Conservation (phyloP, 2,888 invertebrate species). For the Saturnia japonica region DNA sequence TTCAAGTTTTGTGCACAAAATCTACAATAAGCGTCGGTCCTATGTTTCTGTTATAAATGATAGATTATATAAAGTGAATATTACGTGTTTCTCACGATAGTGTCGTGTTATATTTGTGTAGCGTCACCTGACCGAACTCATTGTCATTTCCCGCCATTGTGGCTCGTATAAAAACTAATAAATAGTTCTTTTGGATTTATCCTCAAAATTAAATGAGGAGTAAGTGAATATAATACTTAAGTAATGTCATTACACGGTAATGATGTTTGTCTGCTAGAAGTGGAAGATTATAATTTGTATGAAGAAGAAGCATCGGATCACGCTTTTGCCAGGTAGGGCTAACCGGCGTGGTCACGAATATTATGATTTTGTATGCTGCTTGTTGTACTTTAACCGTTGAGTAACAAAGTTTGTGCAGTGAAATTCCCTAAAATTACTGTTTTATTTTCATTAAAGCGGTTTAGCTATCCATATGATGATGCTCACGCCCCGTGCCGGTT, state of each 20-base stretch:
- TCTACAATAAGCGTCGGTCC: conserved; percentile 40
- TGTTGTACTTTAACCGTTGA: conserved; percentile 14
- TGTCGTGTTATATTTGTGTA: conserved; percentile 59
- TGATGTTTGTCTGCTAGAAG: conserved; percentile 80
- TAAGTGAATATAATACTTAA: conserved; percentile 56
- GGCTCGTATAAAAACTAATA: conserved; percentile 62
- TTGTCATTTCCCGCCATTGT: conserved; percentile 84
- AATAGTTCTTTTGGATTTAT: conserved; percentile 45
- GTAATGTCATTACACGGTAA: conserved; percentile 81
- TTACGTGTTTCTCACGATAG: conserved; percentile 39
- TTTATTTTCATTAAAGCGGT: conserved; percentile 24
- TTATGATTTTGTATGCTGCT: conserved; percentile 30
- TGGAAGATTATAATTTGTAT: conserved; percentile 80
- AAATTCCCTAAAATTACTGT: conserved; percentile 20
- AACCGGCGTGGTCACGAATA: conserved; percentile 74
- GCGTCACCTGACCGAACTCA: conserved; percentile 81
- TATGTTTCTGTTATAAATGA: conserved; percentile 35
- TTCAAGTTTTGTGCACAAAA: conserved; percentile 49
- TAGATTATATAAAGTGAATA: conserved; percentile 46
- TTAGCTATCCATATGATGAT: conserved; percentile 60
- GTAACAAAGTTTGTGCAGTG: conserved; percentile 4
- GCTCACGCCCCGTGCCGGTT: conserved; percentile 76
- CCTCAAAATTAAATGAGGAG: conserved; percentile 58
- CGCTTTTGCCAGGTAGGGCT: conserved; percentile 77
- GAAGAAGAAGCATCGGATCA: conserved; percentile 81